These are phyloP conservation scores for Clarias laeviceps DNA, from an alignment of 2,797 vertebrate species.

Conservation along the genomic window DNA sequence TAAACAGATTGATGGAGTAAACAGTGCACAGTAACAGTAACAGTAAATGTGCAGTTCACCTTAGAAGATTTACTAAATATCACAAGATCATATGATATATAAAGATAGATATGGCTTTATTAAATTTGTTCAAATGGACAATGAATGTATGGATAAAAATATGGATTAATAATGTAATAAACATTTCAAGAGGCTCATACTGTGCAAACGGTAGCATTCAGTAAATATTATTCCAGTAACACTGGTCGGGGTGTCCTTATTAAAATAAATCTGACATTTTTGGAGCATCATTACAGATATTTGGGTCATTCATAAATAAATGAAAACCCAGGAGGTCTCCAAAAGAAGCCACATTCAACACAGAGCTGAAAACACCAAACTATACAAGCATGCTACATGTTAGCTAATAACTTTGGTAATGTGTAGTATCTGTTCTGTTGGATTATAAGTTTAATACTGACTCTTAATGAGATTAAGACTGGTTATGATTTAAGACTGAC, in stretches of 20 bases:
- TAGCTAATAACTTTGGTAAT: neutral
- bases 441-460: neutral
- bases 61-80: too few species aligned
- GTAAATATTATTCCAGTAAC: neutral
- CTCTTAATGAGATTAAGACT: neutral
- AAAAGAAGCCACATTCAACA: neutral
- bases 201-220: neutral
- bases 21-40: neutral
- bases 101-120: neutral
- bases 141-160: neutral
- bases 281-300: slow-evolving; percentile 2
- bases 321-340: neutral
- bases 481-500: too few species aligned
- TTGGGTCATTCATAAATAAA: slow-evolving; percentile 16
- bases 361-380: neutral
- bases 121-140: neutral
- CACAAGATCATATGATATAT: neutral
- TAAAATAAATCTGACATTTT: slow-evolving; percentile 13
- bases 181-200: neutral
- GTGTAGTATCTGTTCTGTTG: neutral
- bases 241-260: neutral
- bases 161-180: neutral
- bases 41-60: too few species aligned
- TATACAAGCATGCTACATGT: neutral
- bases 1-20: neutral